A percentile compares a stretch with the other conserved stretches of the same genome.
phyloP scores from a whole-genome alignment of 35 echinoderm and acorn worm genomes.

The Heliocidaris tuberculata region DNA sequence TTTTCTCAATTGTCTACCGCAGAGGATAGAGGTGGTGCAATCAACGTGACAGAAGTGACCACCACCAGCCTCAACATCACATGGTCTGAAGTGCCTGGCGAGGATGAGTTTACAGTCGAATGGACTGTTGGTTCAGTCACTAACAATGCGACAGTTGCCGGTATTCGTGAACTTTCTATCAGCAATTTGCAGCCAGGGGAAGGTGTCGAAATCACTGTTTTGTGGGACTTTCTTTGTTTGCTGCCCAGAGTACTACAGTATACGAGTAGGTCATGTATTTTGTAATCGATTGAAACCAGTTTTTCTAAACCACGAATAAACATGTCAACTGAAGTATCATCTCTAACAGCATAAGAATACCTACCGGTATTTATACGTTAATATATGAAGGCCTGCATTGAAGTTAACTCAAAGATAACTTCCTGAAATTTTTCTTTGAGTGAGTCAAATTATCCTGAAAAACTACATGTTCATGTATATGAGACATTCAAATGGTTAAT shows the following conservation, averaged over 20 bases:
- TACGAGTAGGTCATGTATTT: neutral
- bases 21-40: neutral
- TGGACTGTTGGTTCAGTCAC: neutral
- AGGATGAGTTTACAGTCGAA: neutral
- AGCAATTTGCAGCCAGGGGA: neutral
- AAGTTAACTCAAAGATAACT: too few relatives aligned
- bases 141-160: neutral
- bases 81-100: neutral
- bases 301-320: too few relatives aligned
- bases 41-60: neutral
- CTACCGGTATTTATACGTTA: too few relatives aligned
- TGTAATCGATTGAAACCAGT: too few relatives aligned
- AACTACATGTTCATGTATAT: too few relatives aligned
- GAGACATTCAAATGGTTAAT: too few relatives aligned
- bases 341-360: too few relatives aligned
- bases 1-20: neutral
- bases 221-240: constrained; percentile 23
- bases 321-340: too few relatives aligned
- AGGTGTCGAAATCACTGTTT: neutral
- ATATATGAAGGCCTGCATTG: too few relatives aligned
- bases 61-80: constrained; percentile 5
- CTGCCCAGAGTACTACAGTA: neutral
- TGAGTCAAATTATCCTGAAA: too few relatives aligned
- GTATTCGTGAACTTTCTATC: neutral
- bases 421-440: too few relatives aligned